These are phyloP conservation scores for Herpetotheres cachinnans DNA, from an alignment of 2,113 vertebrate genomes.

Conservation along the genomic window DNA sequence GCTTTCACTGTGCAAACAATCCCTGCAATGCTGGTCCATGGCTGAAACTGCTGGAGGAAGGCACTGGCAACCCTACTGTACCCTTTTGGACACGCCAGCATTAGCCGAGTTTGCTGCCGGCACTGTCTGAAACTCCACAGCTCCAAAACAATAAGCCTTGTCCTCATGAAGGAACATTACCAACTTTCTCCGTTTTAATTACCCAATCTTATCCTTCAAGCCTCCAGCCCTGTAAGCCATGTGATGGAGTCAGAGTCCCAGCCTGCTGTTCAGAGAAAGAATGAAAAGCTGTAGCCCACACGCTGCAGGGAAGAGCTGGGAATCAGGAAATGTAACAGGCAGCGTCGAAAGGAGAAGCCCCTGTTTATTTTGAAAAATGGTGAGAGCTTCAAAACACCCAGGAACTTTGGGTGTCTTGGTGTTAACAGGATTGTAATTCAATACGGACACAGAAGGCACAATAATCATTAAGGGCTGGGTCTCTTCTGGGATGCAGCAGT, in stretches of 20 bases:
- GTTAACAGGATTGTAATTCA: slow-evolving; percentile 10
- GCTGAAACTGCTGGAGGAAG: background rate
- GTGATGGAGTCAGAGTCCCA: background rate
- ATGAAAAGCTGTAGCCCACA: background rate
- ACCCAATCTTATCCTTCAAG: background rate
- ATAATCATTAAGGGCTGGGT: background rate
- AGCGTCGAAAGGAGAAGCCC: background rate
- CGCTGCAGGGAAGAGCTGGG: background rate
- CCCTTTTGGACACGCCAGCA: background rate
- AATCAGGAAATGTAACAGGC: background rate
- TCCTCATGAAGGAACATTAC: background rate
- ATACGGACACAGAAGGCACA: background rate
- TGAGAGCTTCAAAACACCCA: background rate
- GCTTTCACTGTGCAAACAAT: background rate
- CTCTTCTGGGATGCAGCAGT: background rate
- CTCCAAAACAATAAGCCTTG: background rate
- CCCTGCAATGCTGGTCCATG: background rate
- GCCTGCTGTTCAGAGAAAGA: background rate
- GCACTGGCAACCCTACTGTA: background rate
- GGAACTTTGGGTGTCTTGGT: background rate
- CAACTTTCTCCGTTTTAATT: background rate
- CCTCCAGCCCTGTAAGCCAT: background rate
- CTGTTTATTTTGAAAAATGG: background rate
- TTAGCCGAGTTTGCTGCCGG: background rate
- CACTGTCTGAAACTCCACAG: background rate